A percentile compares a stretch with the other conserved stretches of the same genome.
Evolutionary conservation across 1,140 invertebrate species (phyloP).

Genomic region (Bombus difficillimus): DNA sequence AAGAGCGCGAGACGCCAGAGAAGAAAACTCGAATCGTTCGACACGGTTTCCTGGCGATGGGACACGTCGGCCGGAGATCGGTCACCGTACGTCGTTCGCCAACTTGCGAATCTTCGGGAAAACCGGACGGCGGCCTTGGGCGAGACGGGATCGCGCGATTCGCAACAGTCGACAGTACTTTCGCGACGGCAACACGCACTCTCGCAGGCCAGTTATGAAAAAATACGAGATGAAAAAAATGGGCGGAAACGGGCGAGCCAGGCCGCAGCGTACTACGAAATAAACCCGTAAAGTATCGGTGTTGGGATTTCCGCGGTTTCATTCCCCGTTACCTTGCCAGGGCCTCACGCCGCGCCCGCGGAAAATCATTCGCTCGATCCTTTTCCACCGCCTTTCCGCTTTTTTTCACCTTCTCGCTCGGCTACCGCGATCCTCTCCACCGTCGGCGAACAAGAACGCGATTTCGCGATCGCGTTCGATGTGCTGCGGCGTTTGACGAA

Average conservation of each 20-base stretch:
- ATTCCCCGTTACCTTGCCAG: constrained; percentile 17
- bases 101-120: neutral
- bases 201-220: constrained; percentile 66
- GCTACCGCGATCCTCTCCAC: no score
- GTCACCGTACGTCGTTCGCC: neutral
- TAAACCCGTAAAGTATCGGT: constrained; percentile 34
- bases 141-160: no score
- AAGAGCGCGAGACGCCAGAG: neutral
- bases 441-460: no score
- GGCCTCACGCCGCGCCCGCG: no score
- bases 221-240: constrained; percentile 65
- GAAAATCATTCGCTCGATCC: no score
- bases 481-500: no score
- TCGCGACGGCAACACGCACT: constrained; percentile 53
- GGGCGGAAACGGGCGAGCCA: constrained; percentile 33
- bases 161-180: constrained; percentile 57
- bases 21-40: neutral
- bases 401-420: no score
- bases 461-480: no score
- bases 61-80: neutral
- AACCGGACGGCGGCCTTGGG: neutral
- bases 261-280: no score
- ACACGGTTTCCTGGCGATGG: constrained; percentile 32
- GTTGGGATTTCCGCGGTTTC: constrained; percentile 53
- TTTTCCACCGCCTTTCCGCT: no score